Percentiles rank a stretch among this genome's conserved stretches.
These are phyloP conservation scores for Eilema caniola DNA, from an alignment of 2,888 invertebrate genomes.

Conservation along the genomic window DNA sequence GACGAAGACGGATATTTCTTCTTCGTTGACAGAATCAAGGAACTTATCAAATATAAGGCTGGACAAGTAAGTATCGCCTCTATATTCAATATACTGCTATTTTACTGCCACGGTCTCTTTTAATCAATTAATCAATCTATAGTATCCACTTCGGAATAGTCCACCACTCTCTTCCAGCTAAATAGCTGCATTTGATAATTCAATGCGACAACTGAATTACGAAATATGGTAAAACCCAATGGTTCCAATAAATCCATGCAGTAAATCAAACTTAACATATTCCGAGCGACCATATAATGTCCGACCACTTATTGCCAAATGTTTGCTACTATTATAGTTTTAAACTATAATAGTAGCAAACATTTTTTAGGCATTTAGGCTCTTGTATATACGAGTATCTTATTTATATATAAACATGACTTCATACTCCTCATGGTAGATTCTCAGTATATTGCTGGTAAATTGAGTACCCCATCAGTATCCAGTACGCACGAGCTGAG, in stretches of 20 bases:
- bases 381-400: not conserved
- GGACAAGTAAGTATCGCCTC: slow-evolving; percentile 63
- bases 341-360: too few species aligned
- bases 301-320: not conserved
- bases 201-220: too few species aligned
- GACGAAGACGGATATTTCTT: slow-evolving; percentile 73
- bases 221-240: too few species aligned
- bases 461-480: not conserved
- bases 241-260: not conserved
- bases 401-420: not conserved
- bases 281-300: not conserved
- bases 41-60: slow-evolving; percentile 76
- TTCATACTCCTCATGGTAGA: too few species aligned
- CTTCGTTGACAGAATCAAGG: slow-evolving; percentile 73
- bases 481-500: not conserved
- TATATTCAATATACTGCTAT: not conserved
- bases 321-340: not conserved
- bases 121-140: not conserved
- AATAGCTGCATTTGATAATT: too few species aligned
- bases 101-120: not conserved
- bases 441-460: not conserved
- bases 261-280: not conserved
- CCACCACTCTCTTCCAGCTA: too few species aligned
- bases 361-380: too few species aligned
- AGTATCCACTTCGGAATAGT: not conserved